Conservation (phyloP, 2,797 vertebrate species). For the Apogon talboti region DNA sequence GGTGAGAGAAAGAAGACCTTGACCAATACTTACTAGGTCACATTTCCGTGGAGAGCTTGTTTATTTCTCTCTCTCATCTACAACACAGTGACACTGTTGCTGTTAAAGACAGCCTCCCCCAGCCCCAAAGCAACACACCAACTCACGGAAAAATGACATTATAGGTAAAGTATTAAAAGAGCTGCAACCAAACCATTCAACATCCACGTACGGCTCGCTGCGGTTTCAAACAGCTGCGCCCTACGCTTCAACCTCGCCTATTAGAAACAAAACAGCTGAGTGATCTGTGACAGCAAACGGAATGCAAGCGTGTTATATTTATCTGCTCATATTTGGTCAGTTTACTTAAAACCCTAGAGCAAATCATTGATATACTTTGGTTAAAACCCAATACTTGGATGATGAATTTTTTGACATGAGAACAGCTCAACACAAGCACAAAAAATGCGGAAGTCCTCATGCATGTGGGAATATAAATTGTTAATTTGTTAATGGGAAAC, state of each 20-base stretch:
- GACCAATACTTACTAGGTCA: slow-evolving; percentile 94
- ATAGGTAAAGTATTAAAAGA: slow-evolving; percentile 63
- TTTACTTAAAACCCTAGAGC: neutral
- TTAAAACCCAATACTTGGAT: slow-evolving; percentile 13
- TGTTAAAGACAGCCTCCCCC: slow-evolving; percentile 90
- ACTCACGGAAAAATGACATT: slow-evolving; percentile 75
- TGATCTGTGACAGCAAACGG: neutral
- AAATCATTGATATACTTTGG: slow-evolving; percentile 1
- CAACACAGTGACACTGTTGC: slow-evolving; percentile 95
- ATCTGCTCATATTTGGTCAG: neutral
- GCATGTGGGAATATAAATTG: no score
- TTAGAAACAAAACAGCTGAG: neutral
- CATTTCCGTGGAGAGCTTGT: slow-evolving; percentile 91
- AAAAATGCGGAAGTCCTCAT: neutral
- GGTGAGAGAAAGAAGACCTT: slow-evolving; percentile 88
- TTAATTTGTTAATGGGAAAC: no score
- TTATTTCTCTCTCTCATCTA: slow-evolving; percentile 92
- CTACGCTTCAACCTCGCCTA: slow-evolving; percentile 1
- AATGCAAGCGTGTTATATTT: neutral
- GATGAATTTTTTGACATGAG: neutral
- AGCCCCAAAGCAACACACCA: slow-evolving; percentile 74
- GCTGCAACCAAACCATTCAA: slow-evolving; percentile 62
- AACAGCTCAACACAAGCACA: neutral
- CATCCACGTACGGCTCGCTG: slow-evolving; percentile 26
- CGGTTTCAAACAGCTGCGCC: slow-evolving; percentile 11